Evolutionary conservation across 2,888 invertebrate genomes (phyloP).

Genomic region (Sialis fuliginosa): DNA sequence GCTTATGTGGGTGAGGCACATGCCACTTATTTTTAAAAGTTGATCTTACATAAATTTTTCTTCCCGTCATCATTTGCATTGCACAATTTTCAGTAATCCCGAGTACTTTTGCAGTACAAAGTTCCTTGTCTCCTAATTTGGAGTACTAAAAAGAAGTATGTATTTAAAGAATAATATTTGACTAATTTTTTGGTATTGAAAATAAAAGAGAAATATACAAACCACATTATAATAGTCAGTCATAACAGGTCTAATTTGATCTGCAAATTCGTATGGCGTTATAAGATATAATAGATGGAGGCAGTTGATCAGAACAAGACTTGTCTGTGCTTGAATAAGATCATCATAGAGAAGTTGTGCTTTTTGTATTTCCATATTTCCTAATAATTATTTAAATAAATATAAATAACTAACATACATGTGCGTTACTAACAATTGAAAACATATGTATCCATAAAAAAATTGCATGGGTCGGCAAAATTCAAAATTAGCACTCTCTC

Average conservation of each 20-base stretch:
- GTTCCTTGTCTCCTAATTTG: slow-evolving; percentile 40
- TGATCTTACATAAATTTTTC: slow-evolving; percentile 37
- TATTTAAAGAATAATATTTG: slow-evolving; percentile 5
- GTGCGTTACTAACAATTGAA: too few species aligned
- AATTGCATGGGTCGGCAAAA: too few species aligned
- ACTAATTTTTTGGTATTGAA: slow-evolving; percentile 4
- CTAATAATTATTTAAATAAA: slow-evolving; percentile 22
- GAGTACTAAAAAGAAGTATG: slow-evolving; percentile 32
- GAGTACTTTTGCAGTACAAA: slow-evolving; percentile 50
- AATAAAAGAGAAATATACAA: slow-evolving; percentile 1
- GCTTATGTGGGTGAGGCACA: too few species aligned
- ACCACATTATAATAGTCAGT: slow-evolving; percentile 32
- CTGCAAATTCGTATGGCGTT: slow-evolving; percentile 54
- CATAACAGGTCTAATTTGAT: slow-evolving; percentile 32
- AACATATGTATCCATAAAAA: too few species aligned
- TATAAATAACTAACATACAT: too few species aligned
- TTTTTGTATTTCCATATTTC: slow-evolving; percentile 57
- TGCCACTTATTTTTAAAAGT: not conserved
- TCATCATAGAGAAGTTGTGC: slow-evolving; percentile 60
- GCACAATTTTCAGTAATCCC: slow-evolving; percentile 64
- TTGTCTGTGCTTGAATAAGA: slow-evolving; percentile 48
- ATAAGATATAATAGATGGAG: slow-evolving; percentile 79
- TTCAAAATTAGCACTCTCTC: too few species aligned
- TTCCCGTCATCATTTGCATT: slow-evolving; percentile 47
- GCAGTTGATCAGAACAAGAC: slow-evolving; percentile 60